phyloP scores from a whole-genome alignment of 2,113 vertebrate species.

The Dendrocopos noguchii region DNA sequence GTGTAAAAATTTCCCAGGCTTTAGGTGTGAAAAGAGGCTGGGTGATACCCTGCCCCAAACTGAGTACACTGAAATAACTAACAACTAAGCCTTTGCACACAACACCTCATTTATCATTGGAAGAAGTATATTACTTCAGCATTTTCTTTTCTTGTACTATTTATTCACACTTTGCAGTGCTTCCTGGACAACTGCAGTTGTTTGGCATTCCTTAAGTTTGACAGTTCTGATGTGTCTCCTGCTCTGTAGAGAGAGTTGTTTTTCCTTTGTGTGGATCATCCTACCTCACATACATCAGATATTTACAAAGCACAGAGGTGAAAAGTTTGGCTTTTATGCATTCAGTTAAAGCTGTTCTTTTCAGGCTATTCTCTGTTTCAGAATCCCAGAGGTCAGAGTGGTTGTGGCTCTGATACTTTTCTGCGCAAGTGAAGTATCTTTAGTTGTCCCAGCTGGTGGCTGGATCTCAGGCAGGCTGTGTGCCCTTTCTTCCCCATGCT shows the following conservation, averaged over 20 bases:
- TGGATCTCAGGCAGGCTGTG: neutral
- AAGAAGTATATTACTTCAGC: neutral
- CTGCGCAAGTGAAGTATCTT: neutral
- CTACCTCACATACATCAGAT: neutral
- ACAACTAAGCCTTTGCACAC: neutral
- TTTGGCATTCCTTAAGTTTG: neutral
- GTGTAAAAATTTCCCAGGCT: neutral
- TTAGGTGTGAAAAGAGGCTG: neutral
- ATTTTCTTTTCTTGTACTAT: neutral
- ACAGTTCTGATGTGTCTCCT: neutral
- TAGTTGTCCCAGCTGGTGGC: neutral
- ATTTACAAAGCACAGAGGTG: neutral
- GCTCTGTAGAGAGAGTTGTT: neutral
- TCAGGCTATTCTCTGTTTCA: neutral
- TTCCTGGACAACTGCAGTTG: neutral
- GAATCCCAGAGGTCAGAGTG: neutral
- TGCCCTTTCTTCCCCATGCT: neutral
- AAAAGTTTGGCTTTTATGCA: neutral
- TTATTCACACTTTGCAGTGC: conserved; percentile 8
- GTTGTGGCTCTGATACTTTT: neutral
- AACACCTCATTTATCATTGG: neutral
- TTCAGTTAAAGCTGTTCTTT: neutral
- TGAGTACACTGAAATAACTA: neutral
- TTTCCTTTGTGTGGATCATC: neutral
- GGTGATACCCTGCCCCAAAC: neutral